Conservation (phyloP, 2,888 invertebrate genomes). For the Melieria picta region DNA sequence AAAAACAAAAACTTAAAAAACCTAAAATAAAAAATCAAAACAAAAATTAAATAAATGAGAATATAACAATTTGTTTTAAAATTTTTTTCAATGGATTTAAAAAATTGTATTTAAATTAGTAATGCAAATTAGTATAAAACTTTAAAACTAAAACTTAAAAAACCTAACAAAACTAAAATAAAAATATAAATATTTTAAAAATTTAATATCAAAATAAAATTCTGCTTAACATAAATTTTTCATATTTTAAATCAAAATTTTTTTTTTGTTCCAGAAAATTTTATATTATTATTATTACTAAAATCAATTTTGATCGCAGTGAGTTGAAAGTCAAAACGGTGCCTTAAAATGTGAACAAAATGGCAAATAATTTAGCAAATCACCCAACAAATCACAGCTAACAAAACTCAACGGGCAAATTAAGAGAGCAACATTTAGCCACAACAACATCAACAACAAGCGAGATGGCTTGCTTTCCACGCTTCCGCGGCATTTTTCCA, state of each 20-base stretch:
- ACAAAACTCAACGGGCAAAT: too few relatives aligned
- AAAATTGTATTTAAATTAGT: not conserved
- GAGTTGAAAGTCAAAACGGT: too few relatives aligned
- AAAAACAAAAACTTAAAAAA: too few relatives aligned
- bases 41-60: not conserved
- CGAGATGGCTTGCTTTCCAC: constrained; percentile 59
- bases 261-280: too few relatives aligned
- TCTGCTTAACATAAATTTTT: not conserved
- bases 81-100: not conserved
- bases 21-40: not conserved
- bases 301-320: too few relatives aligned
- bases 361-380: too few relatives aligned
- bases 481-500: constrained; percentile 48
- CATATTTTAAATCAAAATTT: too few relatives aligned
- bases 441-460: not conserved
- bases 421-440: too few relatives aligned
- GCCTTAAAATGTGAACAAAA: too few relatives aligned
- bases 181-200: not conserved
- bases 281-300: too few relatives aligned
- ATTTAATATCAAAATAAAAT: not conserved
- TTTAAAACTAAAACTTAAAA: constrained; percentile 2
- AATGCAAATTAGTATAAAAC: constrained; percentile 17
- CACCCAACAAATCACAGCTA: too few relatives aligned
- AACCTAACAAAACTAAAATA: not conserved
- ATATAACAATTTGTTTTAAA: too few relatives aligned